Base-by-base conservation (phyloP, 1,140 invertebrate species). In the Drosophila teissieri region DNA sequence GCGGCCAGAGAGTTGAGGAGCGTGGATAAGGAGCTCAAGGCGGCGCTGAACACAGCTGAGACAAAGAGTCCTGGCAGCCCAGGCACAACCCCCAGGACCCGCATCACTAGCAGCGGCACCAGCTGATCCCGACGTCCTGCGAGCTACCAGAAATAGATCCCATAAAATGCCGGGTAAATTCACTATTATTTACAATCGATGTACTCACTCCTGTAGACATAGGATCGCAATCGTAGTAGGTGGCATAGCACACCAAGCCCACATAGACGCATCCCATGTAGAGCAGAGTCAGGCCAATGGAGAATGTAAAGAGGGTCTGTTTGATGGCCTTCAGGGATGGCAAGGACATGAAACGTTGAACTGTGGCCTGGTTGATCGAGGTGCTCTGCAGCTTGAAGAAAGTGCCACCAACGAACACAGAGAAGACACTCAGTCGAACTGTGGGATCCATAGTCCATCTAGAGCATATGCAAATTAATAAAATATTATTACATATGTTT, bases 1-100 rank as follows among this genome's bases (percentile, higher is more conserved):
- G 98, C 97, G 0, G 98, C 95, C 94, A 98, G 94, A 0, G 97
- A 97, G 88, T 98, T 99, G 10, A 98, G 93, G 36, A 97, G 96
- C n/a, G 97, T 98, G 6, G 97, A 98, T n/a, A 98, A 93, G 1
- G 98, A 98, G 93, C 97, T 98, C n/a, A 98, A 92, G n/a, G 96
- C 96, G 34, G 96, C 97, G 90, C 96, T 97, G 78, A 97, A 97
- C 24, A 98, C 95, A 34, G 96, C 96, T 24, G 97, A 96, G 0
- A 97, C 95, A 88, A 97, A 97, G 1, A 98, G 92, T 45, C 97
- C 97, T 0, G 96, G 95, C 39, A 98, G 82, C 1, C 96, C 96
- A 1, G 95, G 95, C 39, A 95, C 93, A 54, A 95, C 93, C 1
- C 96, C 94, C 10, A 97, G 90, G 27, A 96, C 94, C 68, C 97